Evolutionary conservation across 35 echinoderm and acorn worm genomes (phyloP), one percentile per base, ranked within the genome.

Genomic region (Patiria miniata): DNA sequence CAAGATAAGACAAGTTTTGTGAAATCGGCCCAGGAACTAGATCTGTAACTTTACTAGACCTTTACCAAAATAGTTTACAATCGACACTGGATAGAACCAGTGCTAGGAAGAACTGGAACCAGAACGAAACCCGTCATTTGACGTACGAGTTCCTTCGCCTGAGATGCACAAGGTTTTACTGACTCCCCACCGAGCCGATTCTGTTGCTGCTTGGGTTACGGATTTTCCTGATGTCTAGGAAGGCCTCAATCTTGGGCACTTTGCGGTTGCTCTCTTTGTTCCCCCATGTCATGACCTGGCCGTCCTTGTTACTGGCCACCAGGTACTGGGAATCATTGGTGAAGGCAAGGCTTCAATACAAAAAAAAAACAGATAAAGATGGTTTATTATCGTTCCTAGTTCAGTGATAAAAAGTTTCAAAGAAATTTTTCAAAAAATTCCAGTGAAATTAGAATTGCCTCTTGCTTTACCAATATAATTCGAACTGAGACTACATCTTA

Each of bases 261-360:
- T 81, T 91, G 34, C 83, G 73, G 80, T 40, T 91, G 80, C 77
- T 23, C 40, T 99, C 92, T 61, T 88, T 88, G 80, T 94, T 94
- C 2, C 92, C 92, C 96, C 96, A 99, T 28, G 61, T 84, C 14
- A 92, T 81, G 4, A 99, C 92, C 21, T 87, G 58, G 15, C 96
- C 96, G 61, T 99, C 86, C 39, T 82, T 53, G 39, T 94, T 82
- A 40, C 89, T 92, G 29, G 95, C 79, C 39, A 92, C 87, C 61
- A 99, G 87, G 87, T 92, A 99, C 65, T 92, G 89, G 36, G 93
- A 89, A 61, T 99, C 96, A 38, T 94, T 86, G 77, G 89, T 94
- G 61, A 95, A 99, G 28, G 86, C 86, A 52, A 99, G 78, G 53
- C 96, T 99, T 80, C 34, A 86, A 52, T 38, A 40, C 19, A 78